phyloP scores from a whole-genome alignment of 2,888 invertebrate species.

The Polydesmus complanatus region DNA sequence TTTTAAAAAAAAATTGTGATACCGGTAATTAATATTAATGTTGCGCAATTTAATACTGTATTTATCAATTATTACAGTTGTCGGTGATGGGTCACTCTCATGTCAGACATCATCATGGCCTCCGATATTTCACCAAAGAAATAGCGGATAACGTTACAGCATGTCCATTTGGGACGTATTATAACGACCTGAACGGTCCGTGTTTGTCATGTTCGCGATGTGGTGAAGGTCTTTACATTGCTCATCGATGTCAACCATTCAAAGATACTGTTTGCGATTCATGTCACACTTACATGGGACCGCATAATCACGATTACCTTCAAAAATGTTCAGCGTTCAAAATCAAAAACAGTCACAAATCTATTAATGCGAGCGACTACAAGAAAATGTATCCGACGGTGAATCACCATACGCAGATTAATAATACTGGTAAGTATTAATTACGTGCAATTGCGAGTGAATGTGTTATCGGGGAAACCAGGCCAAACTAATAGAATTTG shows the following conservation, averaged over 20 bases:
- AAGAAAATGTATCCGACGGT: too few relatives aligned
- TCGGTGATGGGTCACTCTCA: too few relatives aligned
- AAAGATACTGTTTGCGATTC: constrained; percentile 36
- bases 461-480: too few relatives aligned
- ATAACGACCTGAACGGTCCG: constrained; percentile 20
- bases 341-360: not conserved
- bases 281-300: constrained; percentile 27
- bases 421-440: too few relatives aligned
- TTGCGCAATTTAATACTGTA: too few relatives aligned
- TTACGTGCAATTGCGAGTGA: too few relatives aligned
- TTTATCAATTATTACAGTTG: too few relatives aligned
- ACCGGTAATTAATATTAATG: too few relatives aligned
- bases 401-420: too few relatives aligned
- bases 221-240: constrained; percentile 35
- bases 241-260: constrained; percentile 31
- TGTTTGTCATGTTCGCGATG: constrained; percentile 37
- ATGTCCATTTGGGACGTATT: not conserved
- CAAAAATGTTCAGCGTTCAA: not conserved
- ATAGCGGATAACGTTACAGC: not conserved
- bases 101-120: not conserved
- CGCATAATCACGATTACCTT: not conserved
- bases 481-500: too few relatives aligned
- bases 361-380: not conserved
- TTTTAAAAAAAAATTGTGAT: too few relatives aligned
- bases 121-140: not conserved